These are phyloP conservation scores for Corythornis madagascariensis DNA, from an alignment of 2,113 vertebrate species.

Conservation along the genomic window DNA sequence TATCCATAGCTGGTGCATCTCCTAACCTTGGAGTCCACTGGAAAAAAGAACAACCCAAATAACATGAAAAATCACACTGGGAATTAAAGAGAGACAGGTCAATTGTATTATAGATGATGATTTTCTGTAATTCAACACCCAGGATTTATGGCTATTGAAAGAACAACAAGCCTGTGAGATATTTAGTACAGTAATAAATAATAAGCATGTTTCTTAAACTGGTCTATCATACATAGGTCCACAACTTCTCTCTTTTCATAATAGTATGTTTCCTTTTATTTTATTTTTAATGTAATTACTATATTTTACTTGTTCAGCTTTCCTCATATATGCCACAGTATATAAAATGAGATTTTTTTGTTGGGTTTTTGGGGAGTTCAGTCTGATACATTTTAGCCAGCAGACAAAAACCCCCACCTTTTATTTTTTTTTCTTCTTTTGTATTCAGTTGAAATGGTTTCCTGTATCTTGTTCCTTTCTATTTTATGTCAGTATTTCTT, in stretches of 20 bases:
- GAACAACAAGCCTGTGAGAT: neutral
- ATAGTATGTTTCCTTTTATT: neutral
- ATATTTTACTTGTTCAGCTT: neutral
- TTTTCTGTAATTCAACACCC: neutral
- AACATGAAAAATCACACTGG: neutral
- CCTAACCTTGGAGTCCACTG: constrained; percentile 24
- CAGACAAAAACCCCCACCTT: neutral
- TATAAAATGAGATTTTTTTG: neutral
- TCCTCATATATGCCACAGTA: neutral
- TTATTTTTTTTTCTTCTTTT: neutral
- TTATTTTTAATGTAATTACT: neutral
- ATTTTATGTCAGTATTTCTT: neutral
- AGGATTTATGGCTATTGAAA: neutral
- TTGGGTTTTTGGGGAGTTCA: neutral
- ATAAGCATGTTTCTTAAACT: neutral
- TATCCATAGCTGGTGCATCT: neutral
- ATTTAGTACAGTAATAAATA: neutral
- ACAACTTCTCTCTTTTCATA: neutral
- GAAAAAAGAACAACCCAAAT: neutral
- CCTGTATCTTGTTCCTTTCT: neutral
- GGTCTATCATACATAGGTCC: neutral
- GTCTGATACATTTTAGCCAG: neutral
- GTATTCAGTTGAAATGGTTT: neutral
- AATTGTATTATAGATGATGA: neutral
- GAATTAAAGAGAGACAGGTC: neutral